Evolutionary conservation across 2,888 invertebrate species (phyloP).

Genomic region (Deilephila elpenor): DNA sequence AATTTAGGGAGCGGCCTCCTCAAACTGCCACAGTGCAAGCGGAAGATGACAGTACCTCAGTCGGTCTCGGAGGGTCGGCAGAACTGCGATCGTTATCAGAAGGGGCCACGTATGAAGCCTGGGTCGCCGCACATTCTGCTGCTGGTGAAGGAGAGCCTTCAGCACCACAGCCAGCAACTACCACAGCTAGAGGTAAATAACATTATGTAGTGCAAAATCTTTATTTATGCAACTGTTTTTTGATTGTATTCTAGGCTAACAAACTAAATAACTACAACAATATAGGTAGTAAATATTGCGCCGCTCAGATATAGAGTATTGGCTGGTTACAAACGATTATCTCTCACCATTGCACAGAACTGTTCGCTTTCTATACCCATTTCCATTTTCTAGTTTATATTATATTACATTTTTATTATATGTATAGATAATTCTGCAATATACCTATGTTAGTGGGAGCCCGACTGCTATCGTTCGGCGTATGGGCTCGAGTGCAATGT

Average conservation of each 20-base stretch:
- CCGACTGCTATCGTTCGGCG: constrained; percentile 93
- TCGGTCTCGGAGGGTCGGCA: constrained; percentile 82
- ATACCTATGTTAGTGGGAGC: constrained; percentile 90
- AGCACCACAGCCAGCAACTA: constrained; percentile 89
- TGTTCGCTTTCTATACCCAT: no score
- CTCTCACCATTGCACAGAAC: no score
- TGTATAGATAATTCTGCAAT: no score
- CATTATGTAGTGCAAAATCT: background rate
- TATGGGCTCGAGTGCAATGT: constrained; percentile 88
- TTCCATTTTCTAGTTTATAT: no score
- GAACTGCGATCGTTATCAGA: constrained; percentile 89
- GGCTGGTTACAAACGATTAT: no score
- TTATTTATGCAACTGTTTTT: background rate
- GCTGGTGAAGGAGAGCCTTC: constrained; percentile 93
- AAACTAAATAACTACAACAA: no score
- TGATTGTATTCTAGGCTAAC: no score
- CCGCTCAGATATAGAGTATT: no score
- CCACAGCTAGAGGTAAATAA: constrained; percentile 87
- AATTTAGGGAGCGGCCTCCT: constrained; percentile 74
- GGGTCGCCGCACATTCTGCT: constrained; percentile 93
- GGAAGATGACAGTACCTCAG: constrained; percentile 66
- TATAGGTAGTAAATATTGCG: no score
- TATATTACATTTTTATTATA: no score
- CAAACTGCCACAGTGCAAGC: constrained; percentile 76
- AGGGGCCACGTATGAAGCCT: constrained; percentile 92